Evolutionary conservation across 2,888 invertebrate species (phyloP), one percentile per base, ranked within the genome.

Genomic region (Pardosa pseudoannulata): DNA sequence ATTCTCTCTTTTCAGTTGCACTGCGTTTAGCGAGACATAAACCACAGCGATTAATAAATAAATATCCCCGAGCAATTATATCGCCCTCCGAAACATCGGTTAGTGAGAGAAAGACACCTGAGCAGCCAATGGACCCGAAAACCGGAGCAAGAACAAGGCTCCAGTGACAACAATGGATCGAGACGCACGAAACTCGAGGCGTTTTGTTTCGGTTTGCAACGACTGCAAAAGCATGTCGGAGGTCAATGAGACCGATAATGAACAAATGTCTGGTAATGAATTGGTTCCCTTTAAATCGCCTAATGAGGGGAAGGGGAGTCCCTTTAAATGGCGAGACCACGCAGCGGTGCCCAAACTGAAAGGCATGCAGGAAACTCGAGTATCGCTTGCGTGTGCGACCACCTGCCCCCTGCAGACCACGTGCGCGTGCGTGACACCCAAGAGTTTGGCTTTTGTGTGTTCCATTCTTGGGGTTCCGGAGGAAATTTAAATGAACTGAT

Each of bases 251-350:
- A 23, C 23, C 23, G 23, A 56, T 56, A 56, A 56, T 56, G 56
- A 56, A 56, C 56, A 56, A 56, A 56, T 67, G 67, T 32, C n/a
- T n/a, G 56, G 46, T 80, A 80, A 80, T 80, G 80, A 67, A 80
- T 80, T 73, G 73, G n/a, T 31, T 79, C 28, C 41, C 41, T 41
- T 36, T 50, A 72, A 56, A 79, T 71, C 36, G 23, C 13, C 71
- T 80, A 80, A 80, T 80, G 73, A 80, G 79, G 29, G 67, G 41
- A 23, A 72, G 71, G 79, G 29, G 65, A n/a, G n/a, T n/a, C 41
- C 41, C 50, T 73, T 72, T 80, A 73, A 62, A 72, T 56, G 41
- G 62, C 5, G 23, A 23, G n/a, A 23, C 56, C 27, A 74, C 74
- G 74, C 32, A 9, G 32, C 27, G 29, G 0, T 74, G 74, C 32